phyloP scores from a whole-genome alignment of 2,888 invertebrate genomes.

The Spicauda simplicius region DNA sequence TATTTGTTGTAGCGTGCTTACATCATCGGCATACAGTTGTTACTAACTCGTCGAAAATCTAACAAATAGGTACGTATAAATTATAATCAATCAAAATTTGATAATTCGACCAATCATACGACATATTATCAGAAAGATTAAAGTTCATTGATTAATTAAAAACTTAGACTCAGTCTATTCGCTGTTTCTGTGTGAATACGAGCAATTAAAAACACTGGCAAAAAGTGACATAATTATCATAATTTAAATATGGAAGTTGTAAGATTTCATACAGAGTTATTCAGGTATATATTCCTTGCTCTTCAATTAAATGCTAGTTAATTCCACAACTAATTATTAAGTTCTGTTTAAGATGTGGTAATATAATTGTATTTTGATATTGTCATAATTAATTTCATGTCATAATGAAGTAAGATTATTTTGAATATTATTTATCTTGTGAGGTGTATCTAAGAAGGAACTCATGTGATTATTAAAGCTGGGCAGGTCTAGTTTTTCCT shows the following conservation, averaged over 20 bases:
- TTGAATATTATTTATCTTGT: no score
- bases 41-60: no score
- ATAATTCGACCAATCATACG: background rate
- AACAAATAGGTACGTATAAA: no score
- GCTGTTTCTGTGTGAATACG: background rate
- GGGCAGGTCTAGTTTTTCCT: no score
- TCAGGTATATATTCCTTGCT: background rate
- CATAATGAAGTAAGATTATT: no score
- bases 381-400: no score
- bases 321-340: no score
- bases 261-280: background rate
- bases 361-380: no score
- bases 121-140: slow-evolving; percentile 4
- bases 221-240: background rate
- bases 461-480: no score
- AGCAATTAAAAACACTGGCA: background rate
- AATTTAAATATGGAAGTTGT: background rate
- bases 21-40: slow-evolving; percentile 1
- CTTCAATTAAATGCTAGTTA: no score
- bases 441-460: no score
- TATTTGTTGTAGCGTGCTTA: slow-evolving; percentile 1
- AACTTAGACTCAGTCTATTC: background rate
- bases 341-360: no score
- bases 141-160: slow-evolving; percentile 12
- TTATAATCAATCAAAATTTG: background rate